A percentile compares a stretch with the other conserved stretches of the same genome.
phyloP scores from a whole-genome alignment of 92 coral and sea anemone genomes.

The Ricordea florida region DNA sequence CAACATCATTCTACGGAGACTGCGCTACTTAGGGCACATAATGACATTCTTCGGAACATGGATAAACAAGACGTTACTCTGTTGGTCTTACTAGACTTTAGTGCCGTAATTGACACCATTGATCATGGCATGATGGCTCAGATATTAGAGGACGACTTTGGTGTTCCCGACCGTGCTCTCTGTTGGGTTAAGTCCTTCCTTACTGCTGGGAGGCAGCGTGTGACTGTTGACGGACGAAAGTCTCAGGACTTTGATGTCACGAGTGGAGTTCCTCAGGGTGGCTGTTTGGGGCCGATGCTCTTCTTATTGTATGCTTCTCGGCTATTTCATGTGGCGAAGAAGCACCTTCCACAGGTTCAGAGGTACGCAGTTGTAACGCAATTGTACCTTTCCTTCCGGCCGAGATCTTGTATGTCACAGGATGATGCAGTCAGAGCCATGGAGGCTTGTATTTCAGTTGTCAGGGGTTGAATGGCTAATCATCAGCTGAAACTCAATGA shows the following conservation, averaged over 20 bases:
- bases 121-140: neutral
- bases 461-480: too few species aligned
- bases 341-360: too few species aligned
- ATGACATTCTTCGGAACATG: conserved; percentile 20
- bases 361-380: too few species aligned
- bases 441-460: too few species aligned
- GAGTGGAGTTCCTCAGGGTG: neutral
- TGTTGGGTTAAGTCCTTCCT: too few species aligned
- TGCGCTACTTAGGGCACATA: conserved; percentile 15
- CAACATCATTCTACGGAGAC: conserved; percentile 40
- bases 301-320: too few species aligned
- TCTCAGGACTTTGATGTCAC: neutral
- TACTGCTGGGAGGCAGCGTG: conserved; percentile 14
- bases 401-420: too few species aligned
- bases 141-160: neutral
- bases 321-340: too few species aligned
- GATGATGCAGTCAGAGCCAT: too few species aligned
- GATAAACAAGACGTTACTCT: conserved; percentile 44
- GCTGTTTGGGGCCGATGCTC: neutral
- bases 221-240: neutral
- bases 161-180: conserved; percentile 4
- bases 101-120: neutral
- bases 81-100: conserved; percentile 13
- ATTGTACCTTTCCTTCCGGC: too few species aligned
- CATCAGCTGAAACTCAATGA: too few species aligned